Conservation (phyloP, 2,888 invertebrate genomes). For the Drosophila siamana region DNA sequence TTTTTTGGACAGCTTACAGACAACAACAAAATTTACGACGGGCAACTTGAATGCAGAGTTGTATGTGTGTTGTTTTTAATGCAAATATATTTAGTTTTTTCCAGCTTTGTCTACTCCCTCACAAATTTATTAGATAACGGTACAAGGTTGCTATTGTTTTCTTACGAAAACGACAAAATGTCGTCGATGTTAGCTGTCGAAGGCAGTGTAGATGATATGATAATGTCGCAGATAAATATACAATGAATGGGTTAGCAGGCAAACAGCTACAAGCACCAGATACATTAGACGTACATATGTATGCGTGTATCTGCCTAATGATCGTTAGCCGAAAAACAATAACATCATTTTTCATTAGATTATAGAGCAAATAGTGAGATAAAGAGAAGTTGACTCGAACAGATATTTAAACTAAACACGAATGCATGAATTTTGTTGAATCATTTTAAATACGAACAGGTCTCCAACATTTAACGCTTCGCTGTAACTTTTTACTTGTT, state of each 20-base stretch:
- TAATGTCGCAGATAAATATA: conserved; percentile 65
- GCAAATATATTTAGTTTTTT: conserved; percentile 17
- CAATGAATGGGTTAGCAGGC: conserved; percentile 33
- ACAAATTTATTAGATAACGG: conserved; percentile 77
- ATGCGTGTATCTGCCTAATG: conserved; percentile 60
- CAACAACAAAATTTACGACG: conserved; percentile 62
- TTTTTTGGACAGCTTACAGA: conserved; percentile 54
- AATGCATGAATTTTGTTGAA: too few relatives aligned
- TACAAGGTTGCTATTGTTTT: conserved; percentile 49
- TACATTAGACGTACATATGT: conserved; percentile 25
- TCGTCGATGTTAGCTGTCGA: conserved; percentile 75
- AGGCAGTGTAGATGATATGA: conserved; percentile 66
- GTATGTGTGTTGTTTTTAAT: conserved; percentile 34
- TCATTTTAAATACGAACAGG: background rate
- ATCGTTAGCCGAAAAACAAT: conserved; percentile 59
- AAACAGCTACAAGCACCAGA: conserved; percentile 10
- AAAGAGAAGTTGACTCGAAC: too few relatives aligned
- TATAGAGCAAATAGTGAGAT: conserved; percentile 41
- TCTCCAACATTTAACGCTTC: background rate
- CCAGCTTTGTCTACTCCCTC: conserved; percentile 64
- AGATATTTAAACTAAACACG: too few relatives aligned
- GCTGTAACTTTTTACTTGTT: background rate
- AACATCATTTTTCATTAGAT: conserved; percentile 64
- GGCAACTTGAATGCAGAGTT: conserved; percentile 69
- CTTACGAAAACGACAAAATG: conserved; percentile 74